phyloP scores from a whole-genome alignment of 2,113 vertebrate species.

The Cricetomys ansorgei region DNA sequence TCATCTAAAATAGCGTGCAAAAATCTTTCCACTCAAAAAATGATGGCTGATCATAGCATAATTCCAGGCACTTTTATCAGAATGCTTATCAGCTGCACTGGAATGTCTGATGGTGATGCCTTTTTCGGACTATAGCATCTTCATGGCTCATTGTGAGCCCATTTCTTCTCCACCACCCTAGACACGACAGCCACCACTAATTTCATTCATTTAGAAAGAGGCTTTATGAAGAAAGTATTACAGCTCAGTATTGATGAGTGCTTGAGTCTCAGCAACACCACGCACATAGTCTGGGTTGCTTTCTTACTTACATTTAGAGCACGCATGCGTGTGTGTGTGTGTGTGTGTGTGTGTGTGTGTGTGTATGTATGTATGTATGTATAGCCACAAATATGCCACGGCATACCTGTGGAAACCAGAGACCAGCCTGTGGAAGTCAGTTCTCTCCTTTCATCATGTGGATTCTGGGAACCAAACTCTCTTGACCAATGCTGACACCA shows the following conservation, averaged over 20 bases:
- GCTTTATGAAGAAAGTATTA: background rate
- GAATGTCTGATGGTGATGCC: background rate
- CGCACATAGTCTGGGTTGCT: background rate
- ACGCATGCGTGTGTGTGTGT: background rate
- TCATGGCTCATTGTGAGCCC: background rate
- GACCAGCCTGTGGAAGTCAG: background rate
- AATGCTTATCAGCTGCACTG: background rate
- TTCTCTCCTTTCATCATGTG: background rate
- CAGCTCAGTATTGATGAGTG: background rate
- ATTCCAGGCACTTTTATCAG: background rate
- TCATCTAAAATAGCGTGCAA: background rate
- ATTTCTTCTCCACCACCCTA: background rate
- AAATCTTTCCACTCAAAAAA: background rate
- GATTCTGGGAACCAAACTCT: background rate
- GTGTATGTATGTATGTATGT: background rate
- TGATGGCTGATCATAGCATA: background rate
- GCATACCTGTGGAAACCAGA: too few relatives aligned
- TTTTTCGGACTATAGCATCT: background rate
- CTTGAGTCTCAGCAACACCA: conserved; percentile 12
- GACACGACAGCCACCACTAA: background rate
- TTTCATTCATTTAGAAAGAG: background rate
- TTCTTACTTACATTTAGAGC: background rate
- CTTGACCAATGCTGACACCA: background rate
- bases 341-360: too few relatives aligned
- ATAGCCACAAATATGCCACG: background rate